Conservation (phyloP, 92 coral and sea anemone genomes). For the Zoanthus sansibaricus region DNA sequence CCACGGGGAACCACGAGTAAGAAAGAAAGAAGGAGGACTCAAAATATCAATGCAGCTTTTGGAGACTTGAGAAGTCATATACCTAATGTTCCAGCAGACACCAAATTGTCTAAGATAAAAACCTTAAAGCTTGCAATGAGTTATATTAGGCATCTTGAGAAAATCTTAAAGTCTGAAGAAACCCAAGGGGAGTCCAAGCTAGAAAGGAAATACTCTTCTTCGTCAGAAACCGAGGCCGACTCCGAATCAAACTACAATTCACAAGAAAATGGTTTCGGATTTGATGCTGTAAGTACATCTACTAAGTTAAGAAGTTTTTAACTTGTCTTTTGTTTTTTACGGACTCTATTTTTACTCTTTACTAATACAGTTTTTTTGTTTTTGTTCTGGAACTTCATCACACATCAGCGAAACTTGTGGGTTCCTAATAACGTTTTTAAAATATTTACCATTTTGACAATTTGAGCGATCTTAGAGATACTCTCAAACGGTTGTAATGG, state of each 20-base stretch:
- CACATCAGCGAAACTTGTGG: not conserved
- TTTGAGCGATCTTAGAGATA: constrained; percentile 21
- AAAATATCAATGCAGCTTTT: constrained; percentile 97
- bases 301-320: not conserved
- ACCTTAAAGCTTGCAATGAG: constrained; percentile 98
- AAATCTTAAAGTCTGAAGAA: constrained; percentile 81
- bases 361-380: not conserved
- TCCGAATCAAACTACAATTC: constrained; percentile 15
- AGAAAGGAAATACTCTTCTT: constrained; percentile 36
- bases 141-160: constrained; percentile 95
- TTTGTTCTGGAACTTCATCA: constrained; percentile 15
- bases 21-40: constrained; percentile 94
- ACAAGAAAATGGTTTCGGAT: constrained; percentile 47
- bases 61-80: constrained; percentile 96
- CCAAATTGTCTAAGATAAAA: constrained; percentile 98
- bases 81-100: constrained; percentile 98
- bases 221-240: constrained; percentile 38
- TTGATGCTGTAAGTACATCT: constrained; percentile 46
- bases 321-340: not conserved
- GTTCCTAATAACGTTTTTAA: not conserved
- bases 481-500: not conserved
- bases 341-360: not conserved
- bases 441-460: not conserved
- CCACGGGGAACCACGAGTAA: constrained; percentile 74
- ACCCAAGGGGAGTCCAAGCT: constrained; percentile 24